Conservation (phyloP, 2,113 vertebrate species). For the Etheostoma spectabile region DNA sequence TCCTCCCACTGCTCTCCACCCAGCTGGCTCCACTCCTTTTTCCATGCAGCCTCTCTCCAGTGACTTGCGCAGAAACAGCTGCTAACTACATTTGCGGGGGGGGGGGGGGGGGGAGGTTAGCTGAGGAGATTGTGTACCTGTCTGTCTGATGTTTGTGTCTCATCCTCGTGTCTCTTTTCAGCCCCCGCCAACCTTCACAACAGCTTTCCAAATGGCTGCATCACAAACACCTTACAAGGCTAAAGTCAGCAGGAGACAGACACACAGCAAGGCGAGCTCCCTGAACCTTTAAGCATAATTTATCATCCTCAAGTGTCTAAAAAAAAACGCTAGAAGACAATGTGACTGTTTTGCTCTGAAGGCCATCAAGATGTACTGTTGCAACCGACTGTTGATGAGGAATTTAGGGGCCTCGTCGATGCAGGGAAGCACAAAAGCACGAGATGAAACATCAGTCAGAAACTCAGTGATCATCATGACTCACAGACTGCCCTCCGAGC, state of each 20-base stretch:
- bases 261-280: not conserved
- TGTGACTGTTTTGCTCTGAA: not conserved
- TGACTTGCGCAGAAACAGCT: constrained; percentile 76
- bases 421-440: not conserved
- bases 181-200: constrained; percentile 24
- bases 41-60: constrained; percentile 69
- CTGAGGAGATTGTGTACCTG: constrained; percentile 55
- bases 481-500: constrained; percentile 57
- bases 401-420: not conserved
- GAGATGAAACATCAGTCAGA: constrained; percentile 48
- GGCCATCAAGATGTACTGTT: constrained; percentile 15
- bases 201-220: constrained; percentile 31
- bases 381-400: constrained; percentile 2
- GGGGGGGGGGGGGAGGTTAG: constrained; percentile 22
- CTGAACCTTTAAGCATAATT: constrained; percentile 27
- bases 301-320: constrained; percentile 9
- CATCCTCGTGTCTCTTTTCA: constrained; percentile 40
- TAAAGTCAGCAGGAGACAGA: constrained; percentile 19
- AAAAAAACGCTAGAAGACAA: constrained; percentile 37
- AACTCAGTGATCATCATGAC: constrained; percentile 28
- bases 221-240: constrained; percentile 34
- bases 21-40: constrained; percentile 76
- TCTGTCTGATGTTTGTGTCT: constrained; percentile 56
- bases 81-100: constrained; percentile 70
- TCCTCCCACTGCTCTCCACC: constrained; percentile 67